These are phyloP conservation scores for Gymnobelideus leadbeateri DNA, from an alignment of 2,113 vertebrate genomes.

Conservation along the genomic window DNA sequence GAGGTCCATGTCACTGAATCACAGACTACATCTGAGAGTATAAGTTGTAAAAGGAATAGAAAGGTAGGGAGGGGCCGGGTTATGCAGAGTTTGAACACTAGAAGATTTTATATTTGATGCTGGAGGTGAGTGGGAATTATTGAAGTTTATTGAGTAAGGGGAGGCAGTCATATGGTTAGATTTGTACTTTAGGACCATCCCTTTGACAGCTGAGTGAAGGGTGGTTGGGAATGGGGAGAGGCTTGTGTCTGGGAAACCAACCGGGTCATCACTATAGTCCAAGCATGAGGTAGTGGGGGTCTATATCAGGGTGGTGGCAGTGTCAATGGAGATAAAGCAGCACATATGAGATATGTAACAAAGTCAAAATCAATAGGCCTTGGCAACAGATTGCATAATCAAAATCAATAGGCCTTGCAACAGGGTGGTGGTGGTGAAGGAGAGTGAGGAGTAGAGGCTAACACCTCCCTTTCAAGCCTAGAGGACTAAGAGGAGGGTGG, in stretches of 20 bases:
- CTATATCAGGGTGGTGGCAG: not conserved
- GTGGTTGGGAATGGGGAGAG: not conserved
- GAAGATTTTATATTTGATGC: not conserved
- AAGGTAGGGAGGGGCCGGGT: not conserved
- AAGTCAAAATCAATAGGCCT: not conserved
- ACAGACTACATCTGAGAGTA: not conserved
- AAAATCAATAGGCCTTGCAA: not conserved
- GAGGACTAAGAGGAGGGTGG: not conserved
- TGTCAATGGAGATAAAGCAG: not conserved
- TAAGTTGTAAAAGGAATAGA: not conserved
- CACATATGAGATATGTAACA: not conserved
- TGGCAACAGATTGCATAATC: not conserved
- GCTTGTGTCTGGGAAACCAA: not conserved
- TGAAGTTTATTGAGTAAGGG: not conserved
- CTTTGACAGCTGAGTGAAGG: not conserved
- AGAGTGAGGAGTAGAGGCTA: not conserved
- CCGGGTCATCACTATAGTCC: not conserved
- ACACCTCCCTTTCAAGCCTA: not conserved
- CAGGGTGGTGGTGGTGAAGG: not conserved
- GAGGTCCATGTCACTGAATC: not conserved
- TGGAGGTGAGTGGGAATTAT: not conserved
- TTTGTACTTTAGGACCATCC: not conserved
- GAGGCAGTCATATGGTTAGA: not conserved
- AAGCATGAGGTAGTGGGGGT: not conserved
- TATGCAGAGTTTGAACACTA: not conserved